A percentile compares a stretch with the other conserved stretches of the same genome.
phyloP scores from a whole-genome alignment of 2,888 invertebrate species.

The Caenorhabditis becei region DNA sequence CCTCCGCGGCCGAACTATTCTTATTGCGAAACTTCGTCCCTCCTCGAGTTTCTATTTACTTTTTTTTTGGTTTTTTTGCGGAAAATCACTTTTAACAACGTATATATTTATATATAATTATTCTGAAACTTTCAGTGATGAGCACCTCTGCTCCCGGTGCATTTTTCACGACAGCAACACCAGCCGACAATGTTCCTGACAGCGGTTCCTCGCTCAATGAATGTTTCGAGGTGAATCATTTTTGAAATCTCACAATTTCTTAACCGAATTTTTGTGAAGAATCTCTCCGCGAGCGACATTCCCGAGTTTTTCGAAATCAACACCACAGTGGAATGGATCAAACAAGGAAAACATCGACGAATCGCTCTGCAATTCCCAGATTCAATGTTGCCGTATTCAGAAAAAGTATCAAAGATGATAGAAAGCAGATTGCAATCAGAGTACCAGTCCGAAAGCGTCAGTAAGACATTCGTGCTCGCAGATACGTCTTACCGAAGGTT shows the following conservation, averaged over 20 bases:
- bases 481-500: constrained; percentile 79
- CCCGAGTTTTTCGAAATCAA: constrained; percentile 74
- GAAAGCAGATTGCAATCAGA: constrained; percentile 21
- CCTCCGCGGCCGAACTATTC: neutral
- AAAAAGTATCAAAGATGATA: constrained; percentile 53
- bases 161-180: constrained; percentile 59
- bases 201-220: constrained; percentile 8
- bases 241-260: neutral
- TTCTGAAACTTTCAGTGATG: constrained; percentile 41
- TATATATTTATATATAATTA: too few species aligned
- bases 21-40: too few species aligned
- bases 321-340: constrained; percentile 72
- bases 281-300: constrained; percentile 36
- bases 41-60: too few species aligned
- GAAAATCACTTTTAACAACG: too few species aligned
- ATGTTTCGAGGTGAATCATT: constrained; percentile 22
- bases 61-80: too few species aligned
- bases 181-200: constrained; percentile 27
- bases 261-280: constrained; percentile 20
- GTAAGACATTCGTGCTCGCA: constrained; percentile 76
- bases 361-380: constrained; percentile 80
- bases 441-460: constrained; percentile 4
- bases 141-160: constrained; percentile 30
- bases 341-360: constrained; percentile 59
- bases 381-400: constrained; percentile 68